A percentile compares a stretch with the other conserved stretches of the same genome.
phyloP scores from a whole-genome alignment of 2,888 invertebrate genomes.

The Drosophila aldrichi region DNA sequence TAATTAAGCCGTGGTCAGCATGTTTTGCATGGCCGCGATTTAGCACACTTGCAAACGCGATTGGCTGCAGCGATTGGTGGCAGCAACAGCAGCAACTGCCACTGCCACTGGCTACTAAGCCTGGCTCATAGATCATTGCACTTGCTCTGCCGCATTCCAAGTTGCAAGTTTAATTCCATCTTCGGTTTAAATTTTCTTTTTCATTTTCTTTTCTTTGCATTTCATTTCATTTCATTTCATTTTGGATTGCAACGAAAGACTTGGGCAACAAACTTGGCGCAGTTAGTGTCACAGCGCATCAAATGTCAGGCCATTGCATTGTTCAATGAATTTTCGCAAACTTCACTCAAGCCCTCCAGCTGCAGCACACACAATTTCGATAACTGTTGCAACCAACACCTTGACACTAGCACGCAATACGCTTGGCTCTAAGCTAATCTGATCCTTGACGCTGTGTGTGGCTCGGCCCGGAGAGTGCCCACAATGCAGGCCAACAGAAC shows the following conservation, averaged over 20 bases:
- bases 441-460: slow-evolving; percentile 63
- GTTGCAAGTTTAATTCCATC: slow-evolving; percentile 27
- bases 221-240: not conserved
- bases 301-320: slow-evolving; percentile 72
- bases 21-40: slow-evolving; percentile 83
- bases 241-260: slow-evolving; percentile 37
- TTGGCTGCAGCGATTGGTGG: slow-evolving; percentile 81
- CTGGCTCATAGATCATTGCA: slow-evolving; percentile 75
- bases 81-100: slow-evolving; percentile 20
- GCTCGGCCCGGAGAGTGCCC: slow-evolving; percentile 48
- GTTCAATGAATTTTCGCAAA: slow-evolving; percentile 75
- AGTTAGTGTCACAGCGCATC: slow-evolving; percentile 72
- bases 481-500: slow-evolving; percentile 33
- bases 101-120: slow-evolving; percentile 59
- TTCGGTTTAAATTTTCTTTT: slow-evolving; percentile 2
- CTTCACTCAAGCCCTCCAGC: slow-evolving; percentile 35
- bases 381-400: slow-evolving; percentile 81
- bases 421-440: slow-evolving; percentile 6
- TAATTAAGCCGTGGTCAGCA: slow-evolving; percentile 82
- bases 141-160: slow-evolving; percentile 73
- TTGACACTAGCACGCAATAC: slow-evolving; percentile 74
- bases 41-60: slow-evolving; percentile 74
- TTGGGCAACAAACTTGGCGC: slow-evolving; percentile 49
- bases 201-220: slow-evolving; percentile 2
- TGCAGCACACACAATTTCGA: slow-evolving; percentile 61